Percentiles rank a stretch among this genome's conserved stretches.
phyloP scores from a whole-genome alignment of 2,113 vertebrate genomes.

The Dicentrarchus labrax region DNA sequence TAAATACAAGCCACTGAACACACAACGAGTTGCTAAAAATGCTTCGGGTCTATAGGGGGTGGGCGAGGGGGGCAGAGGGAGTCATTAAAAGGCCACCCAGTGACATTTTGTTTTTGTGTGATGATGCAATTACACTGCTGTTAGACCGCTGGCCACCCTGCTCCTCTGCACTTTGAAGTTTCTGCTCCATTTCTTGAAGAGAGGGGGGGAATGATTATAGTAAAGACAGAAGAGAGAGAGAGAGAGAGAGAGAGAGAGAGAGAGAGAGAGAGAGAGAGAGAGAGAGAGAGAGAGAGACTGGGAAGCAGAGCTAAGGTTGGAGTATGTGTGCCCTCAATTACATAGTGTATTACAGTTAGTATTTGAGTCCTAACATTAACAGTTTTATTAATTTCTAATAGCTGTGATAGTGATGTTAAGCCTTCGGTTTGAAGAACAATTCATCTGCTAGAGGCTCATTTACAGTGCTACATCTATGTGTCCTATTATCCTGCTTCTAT shows the following conservation, averaged over 20 bases:
- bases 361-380: not conserved
- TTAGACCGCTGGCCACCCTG: constrained; percentile 24
- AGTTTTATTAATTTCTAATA: constrained; percentile 46
- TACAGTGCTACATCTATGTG: not conserved
- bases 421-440: constrained; percentile 14
- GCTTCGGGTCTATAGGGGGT: constrained; percentile 15
- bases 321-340: constrained; percentile 1
- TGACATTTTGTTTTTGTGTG: constrained; percentile 65
- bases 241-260: too few relatives aligned
- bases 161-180: constrained; percentile 48
- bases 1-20: constrained; percentile 14
- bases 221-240: constrained; percentile 4
- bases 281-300: not conserved
- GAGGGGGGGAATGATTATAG: constrained; percentile 17
- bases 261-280: not conserved
- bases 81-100: constrained; percentile 59
- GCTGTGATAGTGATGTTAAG: constrained; percentile 16
- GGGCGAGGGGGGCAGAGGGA: not conserved
- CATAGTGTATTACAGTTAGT: too few relatives aligned
- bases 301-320: not conserved
- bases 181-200: constrained; percentile 54
- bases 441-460: constrained; percentile 33
- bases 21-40: constrained; percentile 23
- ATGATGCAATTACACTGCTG: constrained; percentile 60
- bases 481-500: constrained; percentile 1